Conservation (phyloP, 2,888 invertebrate genomes). For the Deilephila porcellus region DNA sequence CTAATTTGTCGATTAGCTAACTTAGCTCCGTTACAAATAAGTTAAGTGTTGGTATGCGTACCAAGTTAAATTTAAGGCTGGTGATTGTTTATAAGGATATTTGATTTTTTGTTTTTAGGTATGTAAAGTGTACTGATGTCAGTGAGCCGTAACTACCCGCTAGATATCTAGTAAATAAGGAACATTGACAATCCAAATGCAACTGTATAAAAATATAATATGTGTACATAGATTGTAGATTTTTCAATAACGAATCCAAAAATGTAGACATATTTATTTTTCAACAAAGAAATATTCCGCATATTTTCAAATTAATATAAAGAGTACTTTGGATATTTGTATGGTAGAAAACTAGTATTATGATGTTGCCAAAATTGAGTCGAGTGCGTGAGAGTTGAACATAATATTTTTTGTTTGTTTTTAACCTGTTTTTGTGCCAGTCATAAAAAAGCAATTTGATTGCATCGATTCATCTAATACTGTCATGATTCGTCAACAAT, state of each 20-base stretch:
- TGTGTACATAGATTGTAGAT: slow-evolving; percentile 35
- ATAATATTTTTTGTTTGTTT: neutral
- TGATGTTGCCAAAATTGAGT: slow-evolving; percentile 60
- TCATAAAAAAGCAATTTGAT: neutral
- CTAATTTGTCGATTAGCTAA: neutral
- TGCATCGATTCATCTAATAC: neutral
- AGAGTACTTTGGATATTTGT: slow-evolving; percentile 53
- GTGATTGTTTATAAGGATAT: slow-evolving; percentile 18
- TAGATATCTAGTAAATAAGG: slow-evolving; percentile 1
- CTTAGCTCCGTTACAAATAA: neutral
- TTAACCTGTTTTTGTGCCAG: neutral
- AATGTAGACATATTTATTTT: slow-evolving; percentile 46
- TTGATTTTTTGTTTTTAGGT: slow-evolving; percentile 2
- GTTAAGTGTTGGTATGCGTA: slow-evolving; percentile 8
- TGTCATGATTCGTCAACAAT: neutral
- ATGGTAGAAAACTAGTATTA: slow-evolving; percentile 50
- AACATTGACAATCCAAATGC: slow-evolving; percentile 8
- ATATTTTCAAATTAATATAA: slow-evolving; percentile 24
- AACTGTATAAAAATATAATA: slow-evolving; percentile 13
- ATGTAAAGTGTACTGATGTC: neutral
- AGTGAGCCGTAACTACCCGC: neutral
- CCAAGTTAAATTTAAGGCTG: slow-evolving; percentile 26
- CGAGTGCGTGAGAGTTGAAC: slow-evolving; percentile 40
- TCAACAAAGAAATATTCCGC: slow-evolving; percentile 42
- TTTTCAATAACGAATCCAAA: slow-evolving; percentile 29